Evolutionary conservation across 2,113 vertebrate genomes (phyloP).

Genomic region (Orycteropus afer): DNA sequence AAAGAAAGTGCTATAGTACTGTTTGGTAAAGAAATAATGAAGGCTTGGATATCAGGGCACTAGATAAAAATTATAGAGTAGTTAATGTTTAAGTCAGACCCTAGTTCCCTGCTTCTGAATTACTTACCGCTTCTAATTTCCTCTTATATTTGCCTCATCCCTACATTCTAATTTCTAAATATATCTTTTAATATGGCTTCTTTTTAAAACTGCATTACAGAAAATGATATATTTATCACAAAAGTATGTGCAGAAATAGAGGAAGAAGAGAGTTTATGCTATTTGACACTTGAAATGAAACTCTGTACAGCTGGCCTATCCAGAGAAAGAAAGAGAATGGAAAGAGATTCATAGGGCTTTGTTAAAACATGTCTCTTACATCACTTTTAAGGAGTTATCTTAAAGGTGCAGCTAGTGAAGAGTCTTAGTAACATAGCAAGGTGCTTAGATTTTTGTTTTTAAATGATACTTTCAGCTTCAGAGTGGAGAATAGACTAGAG

Average conservation of each 20-base stretch:
- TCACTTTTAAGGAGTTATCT: background rate
- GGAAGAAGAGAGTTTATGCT: background rate
- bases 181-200: background rate
- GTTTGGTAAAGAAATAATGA: slow-evolving; percentile 50
- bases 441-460: background rate
- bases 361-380: background rate
- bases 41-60: background rate
- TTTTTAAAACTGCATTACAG: background rate
- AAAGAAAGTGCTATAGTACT: slow-evolving; percentile 2
- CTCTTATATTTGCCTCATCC: background rate
- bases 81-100: background rate
- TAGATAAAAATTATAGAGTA: background rate
- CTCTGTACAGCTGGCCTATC: background rate
- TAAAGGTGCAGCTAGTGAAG: background rate
- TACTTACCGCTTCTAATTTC: background rate
- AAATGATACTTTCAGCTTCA: background rate
- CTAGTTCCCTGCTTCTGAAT: background rate
- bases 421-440: background rate
- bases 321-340: background rate
- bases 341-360: background rate
- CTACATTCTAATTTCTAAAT: background rate
- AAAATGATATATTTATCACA: background rate
- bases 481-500: background rate
- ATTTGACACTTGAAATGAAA: background rate
- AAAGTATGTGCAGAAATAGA: rapidly evolving